Base-by-base conservation (phyloP, 2,888 invertebrate genomes). In the Tenthredo notha region DNA sequence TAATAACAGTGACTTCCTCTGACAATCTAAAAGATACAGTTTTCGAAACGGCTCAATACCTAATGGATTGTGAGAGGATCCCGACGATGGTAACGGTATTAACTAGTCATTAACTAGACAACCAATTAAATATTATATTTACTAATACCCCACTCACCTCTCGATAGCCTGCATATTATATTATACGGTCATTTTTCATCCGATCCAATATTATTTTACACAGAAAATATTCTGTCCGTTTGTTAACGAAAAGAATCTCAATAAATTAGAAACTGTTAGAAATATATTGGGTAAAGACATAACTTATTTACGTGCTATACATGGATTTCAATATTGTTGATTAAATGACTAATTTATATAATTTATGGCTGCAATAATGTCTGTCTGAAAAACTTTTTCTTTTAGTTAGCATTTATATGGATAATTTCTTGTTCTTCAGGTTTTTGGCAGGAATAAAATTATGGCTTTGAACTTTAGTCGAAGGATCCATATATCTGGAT, bases 1-100 rank as follows among this genome's bases (percentile, higher is more conserved):
- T 47, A 67, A 47, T 40, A 61, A 61, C 40, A 40, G 43, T 70
- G 67, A 83, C 83, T 83, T 67, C 83, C 65, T 65, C 33, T 37
- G 83, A 40, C 47, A 47, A 15, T 83, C 47, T 47, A 67, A 83
- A 83, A 70, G 83, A 83, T 83, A 83, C 83, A 83, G 83, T 83
- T 83, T 70, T 83, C 67, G 47, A 70, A 83, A 83, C 83, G 43
- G 47, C 47, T 83, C 83, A 70, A 83, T 67, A 33, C 33, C 67
- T 83, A 67, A 83, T 83, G 67, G n/a, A 83, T 37, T 25, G 37
- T 25, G 4, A 47, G 67, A 18, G 61, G 83, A 83, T 61, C 33
- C 67, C 18, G n/a, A n/a, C 43, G 5, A n/a, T 40, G 33, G 47
- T 83, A 83, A 83, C 83, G 83, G 83, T 83, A 83, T 83, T 21